A percentile compares a stretch with the other conserved stretches of the same genome.
These are phyloP conservation scores for Sebastes glaucus DNA, from an alignment of 2,797 vertebrate genomes.

Conservation along the genomic window DNA sequence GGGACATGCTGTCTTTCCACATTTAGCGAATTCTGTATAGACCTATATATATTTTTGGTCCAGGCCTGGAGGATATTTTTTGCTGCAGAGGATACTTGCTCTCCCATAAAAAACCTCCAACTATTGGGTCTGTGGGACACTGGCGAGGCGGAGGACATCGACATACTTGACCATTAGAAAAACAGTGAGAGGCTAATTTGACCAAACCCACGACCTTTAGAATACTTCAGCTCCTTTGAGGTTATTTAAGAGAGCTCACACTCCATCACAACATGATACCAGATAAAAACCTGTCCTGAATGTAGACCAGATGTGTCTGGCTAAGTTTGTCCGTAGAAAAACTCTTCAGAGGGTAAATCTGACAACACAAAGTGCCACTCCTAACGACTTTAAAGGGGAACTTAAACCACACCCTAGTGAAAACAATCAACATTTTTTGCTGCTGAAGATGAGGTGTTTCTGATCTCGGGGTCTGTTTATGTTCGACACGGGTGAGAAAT, in stretches of 20 bases:
- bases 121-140: slow-evolving; percentile 8
- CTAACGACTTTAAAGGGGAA: slow-evolving; percentile 23
- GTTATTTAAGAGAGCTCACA: slow-evolving; percentile 21
- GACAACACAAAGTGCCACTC: slow-evolving; percentile 43
- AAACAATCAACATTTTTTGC: slow-evolving; percentile 39
- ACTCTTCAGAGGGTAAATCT: slow-evolving; percentile 22
- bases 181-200: slow-evolving; percentile 32
- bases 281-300: slow-evolving; percentile 36
- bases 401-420: slow-evolving; percentile 30
- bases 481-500: slow-evolving; percentile 20
- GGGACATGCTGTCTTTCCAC: not conserved
- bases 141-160: not conserved
- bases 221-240: slow-evolving; percentile 20
- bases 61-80: not conserved
- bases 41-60: not conserved
- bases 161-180: slow-evolving; percentile 23
- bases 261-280: slow-evolving; percentile 6
- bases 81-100: not conserved
- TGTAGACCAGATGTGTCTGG: slow-evolving; percentile 53
- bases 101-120: not conserved
- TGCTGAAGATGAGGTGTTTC: slow-evolving; percentile 21
- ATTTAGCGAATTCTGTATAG: not conserved
- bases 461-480: slow-evolving; percentile 40
- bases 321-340: slow-evolving; percentile 24
- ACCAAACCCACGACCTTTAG: slow-evolving; percentile 27